These are phyloP conservation scores for Erithacus rubecula DNA, from an alignment of 2,797 vertebrate species.

Conservation along the genomic window DNA sequence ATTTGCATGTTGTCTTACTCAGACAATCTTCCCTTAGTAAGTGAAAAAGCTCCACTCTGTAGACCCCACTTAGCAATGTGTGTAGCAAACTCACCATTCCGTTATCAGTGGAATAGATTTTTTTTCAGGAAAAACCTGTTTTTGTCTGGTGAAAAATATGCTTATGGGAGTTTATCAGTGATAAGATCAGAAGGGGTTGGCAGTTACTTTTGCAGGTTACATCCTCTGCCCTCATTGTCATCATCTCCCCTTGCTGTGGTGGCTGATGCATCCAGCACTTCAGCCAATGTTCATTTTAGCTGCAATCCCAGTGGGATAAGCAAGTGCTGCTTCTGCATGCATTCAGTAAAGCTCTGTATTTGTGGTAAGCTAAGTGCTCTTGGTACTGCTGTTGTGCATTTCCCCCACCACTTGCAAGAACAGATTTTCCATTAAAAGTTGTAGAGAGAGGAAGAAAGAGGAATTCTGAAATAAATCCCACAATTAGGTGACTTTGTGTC, in stretches of 20 bases:
- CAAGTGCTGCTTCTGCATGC: accelerated
- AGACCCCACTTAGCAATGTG: accelerated
- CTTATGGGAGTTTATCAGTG: not conserved
- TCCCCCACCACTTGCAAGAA: not conserved
- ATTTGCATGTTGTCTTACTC: not conserved
- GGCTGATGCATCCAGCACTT: not conserved
- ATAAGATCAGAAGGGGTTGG: not conserved
- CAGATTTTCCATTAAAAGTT: not conserved
- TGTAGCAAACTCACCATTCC: not conserved
- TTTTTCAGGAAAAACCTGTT: not conserved
- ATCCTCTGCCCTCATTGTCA: not conserved
- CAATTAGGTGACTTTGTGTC: not conserved
- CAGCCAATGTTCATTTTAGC: not conserved
- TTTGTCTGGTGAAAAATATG: not conserved
- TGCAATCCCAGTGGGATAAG: not conserved
- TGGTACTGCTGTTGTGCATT: not conserved
- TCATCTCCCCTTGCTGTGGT: not conserved
- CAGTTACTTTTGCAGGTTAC: not conserved
- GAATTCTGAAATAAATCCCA: not conserved
- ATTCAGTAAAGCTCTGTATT: not conserved
- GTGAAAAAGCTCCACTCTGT: not conserved
- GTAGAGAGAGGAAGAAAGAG: not conserved
- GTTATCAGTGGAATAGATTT: not conserved
- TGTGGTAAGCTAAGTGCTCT: not conserved
- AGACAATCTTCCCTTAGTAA: not conserved